phyloP scores from a whole-genome alignment of 1,140 invertebrate species.

The Drosophila ficusphila region DNA sequence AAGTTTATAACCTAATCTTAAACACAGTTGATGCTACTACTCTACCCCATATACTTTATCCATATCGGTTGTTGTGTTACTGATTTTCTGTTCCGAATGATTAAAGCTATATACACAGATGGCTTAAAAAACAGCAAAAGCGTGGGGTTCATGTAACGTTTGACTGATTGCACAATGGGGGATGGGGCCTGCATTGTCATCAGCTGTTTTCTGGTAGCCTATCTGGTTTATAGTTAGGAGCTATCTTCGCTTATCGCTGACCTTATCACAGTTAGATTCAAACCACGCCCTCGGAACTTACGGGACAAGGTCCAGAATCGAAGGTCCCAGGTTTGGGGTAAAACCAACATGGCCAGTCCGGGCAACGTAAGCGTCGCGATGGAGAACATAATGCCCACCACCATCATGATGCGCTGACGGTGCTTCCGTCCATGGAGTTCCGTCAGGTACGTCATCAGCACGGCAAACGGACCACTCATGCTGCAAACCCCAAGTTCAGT shows the following conservation, averaged over 20 bases:
- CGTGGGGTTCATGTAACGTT: not conserved
- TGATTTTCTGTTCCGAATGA: not conserved
- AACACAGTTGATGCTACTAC: not conserved
- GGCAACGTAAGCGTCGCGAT: constrained; percentile 86
- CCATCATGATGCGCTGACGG: constrained; percentile 87
- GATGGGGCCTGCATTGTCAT: not conserved
- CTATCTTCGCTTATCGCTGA: not conserved
- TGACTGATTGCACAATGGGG: not conserved
- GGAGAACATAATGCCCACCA: constrained; percentile 87
- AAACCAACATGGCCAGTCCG: constrained; percentile 85
- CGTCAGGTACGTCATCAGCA: constrained; percentile 89
- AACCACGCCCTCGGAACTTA: constrained; percentile 47
- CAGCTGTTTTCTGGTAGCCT: constrained; percentile 18
- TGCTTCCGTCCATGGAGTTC: constrained; percentile 88
- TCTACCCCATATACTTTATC: not conserved
- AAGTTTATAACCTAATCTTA: too few relatives aligned
- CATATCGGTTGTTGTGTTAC: too few relatives aligned
- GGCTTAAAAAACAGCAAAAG: not conserved
- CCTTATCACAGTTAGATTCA: constrained; percentile 5
- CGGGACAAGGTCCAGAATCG: constrained; percentile 52
- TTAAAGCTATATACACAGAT: not conserved
- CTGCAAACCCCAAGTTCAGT: constrained; percentile 77
- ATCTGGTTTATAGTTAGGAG: not conserved
- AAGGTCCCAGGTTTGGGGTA: constrained; percentile 81
- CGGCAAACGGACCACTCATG: constrained; percentile 89